Conservation (phyloP, 2,888 invertebrate species). For the Itoplectis maculator region DNA sequence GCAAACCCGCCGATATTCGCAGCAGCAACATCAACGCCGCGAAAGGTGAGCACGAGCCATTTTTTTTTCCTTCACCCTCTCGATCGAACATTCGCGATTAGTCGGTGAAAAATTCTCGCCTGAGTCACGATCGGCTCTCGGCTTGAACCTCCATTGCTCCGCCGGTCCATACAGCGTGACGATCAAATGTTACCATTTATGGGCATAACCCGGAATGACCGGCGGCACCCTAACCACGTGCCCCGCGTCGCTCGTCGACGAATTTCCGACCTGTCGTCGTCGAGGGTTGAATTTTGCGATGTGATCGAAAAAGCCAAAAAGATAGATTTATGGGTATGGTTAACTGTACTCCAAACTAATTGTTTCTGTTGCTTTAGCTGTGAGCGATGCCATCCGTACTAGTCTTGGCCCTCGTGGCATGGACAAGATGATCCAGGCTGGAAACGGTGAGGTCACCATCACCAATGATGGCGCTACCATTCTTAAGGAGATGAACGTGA, state of each 20-base stretch:
- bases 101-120: background rate
- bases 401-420: constrained; percentile 99
- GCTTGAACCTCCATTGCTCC: constrained; percentile 29
- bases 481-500: constrained; percentile 98
- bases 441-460: constrained; percentile 99
- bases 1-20: constrained; percentile 97
- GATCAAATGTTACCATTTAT: constrained; percentile 69
- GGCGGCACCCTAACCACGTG: constrained; percentile 37
- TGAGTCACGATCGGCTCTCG: constrained; percentile 8
- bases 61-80: background rate
- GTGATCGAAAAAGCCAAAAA: background rate
- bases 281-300: too few species aligned
- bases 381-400: constrained; percentile 99
- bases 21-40: constrained; percentile 98
- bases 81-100: background rate
- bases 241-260: background rate
- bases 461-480: constrained; percentile 99
- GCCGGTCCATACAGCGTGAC: constrained; percentile 30
- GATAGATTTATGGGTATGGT: too few species aligned
- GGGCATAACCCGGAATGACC: constrained; percentile 68
- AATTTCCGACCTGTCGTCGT: too few species aligned
- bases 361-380: constrained; percentile 89
- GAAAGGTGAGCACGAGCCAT: constrained; percentile 90
- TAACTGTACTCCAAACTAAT: too few species aligned
- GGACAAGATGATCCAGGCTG: constrained; percentile 99